Base-by-base conservation (phyloP, 2,888 invertebrate species). In the Sclerodermus sp. region DNA sequence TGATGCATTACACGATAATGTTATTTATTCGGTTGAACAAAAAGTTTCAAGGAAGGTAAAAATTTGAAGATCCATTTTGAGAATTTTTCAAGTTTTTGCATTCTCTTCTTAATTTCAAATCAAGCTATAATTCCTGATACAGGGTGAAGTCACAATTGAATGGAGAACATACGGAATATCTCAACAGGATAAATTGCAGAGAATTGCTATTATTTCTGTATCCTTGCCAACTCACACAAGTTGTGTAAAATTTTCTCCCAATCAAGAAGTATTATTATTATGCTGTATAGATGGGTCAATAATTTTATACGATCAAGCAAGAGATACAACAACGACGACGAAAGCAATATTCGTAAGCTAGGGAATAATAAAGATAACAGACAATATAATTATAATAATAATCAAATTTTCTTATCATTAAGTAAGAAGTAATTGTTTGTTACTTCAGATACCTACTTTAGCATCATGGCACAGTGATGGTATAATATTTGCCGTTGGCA, bases 221-320 rank as follows among this genome's bases (percentile, higher is more conserved):
- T 85, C 85, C 57, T 81, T 86, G 66, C 88, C 87, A 71, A 87
- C 88, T 12, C 85, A 87, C 76, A 84, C 89, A 57, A 81, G 87
- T 64, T 86, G 85, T 70, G 79, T 76, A 61, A 55, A 77, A 42
- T 83, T 89, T 68, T 89, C 87, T 67, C 85, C 85, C 0, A 85
- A 88, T 69, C 89, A 89, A 75, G 85, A 88, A 66, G 87, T 88
- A 64, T 79, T 95, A 8, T 79, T 94, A 18, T 78, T 91, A 39
- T 91, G 92, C 8, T 93, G 93, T 69, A 89, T 91, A 42, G 93
- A 95, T 79, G 90, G 91, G 4, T 87, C 91, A 2, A 78, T 96
- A 54, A 90, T 89, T 36, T 79, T 95, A 17, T 85, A 91, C 64
- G 92, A 95, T 79, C 83, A 87, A 51, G 81, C 82, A 18, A 84